Evolutionary conservation across 2,113 vertebrate genomes (phyloP).

Genomic region (Tenrec ecaudatus): DNA sequence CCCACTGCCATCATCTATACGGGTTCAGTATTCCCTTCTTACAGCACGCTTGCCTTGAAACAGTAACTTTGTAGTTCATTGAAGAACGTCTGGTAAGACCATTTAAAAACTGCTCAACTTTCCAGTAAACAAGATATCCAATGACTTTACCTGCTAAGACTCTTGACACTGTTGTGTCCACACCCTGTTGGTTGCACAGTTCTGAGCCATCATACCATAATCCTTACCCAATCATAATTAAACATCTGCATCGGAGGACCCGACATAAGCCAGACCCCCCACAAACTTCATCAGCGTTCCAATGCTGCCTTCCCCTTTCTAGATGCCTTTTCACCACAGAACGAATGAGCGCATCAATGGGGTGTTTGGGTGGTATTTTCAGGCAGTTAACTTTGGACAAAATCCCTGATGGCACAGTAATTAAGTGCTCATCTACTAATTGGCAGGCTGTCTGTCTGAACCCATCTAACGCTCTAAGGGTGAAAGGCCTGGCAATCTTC

Average conservation of each 20-base stretch:
- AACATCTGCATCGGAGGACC: not conserved
- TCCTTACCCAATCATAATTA: not conserved
- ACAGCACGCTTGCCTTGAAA: not conserved
- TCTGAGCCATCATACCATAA: not conserved
- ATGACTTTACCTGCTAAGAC: not conserved
- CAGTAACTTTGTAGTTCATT: not conserved
- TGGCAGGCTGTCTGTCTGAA: too few relatives aligned
- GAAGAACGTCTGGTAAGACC: not conserved
- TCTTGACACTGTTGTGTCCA: not conserved
- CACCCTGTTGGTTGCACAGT: not conserved
- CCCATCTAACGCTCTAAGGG: too few relatives aligned
- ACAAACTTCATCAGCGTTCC: not conserved
- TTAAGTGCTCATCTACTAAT: not conserved
- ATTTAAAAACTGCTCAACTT: slow-evolving; percentile 6
- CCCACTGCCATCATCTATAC: not conserved
- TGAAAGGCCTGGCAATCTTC: too few relatives aligned
- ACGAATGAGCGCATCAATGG: not conserved
- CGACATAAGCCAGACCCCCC: not conserved
- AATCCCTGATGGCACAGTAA: not conserved
- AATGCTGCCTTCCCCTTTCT: not conserved
- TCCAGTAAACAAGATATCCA: not conserved
- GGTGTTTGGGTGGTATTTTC: not conserved
- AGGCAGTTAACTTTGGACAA: not conserved
- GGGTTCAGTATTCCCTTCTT: not conserved
- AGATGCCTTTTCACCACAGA: not conserved